Conservation (phyloP, 2,113 vertebrate genomes). For the Semicossyphus pulcher region DNA sequence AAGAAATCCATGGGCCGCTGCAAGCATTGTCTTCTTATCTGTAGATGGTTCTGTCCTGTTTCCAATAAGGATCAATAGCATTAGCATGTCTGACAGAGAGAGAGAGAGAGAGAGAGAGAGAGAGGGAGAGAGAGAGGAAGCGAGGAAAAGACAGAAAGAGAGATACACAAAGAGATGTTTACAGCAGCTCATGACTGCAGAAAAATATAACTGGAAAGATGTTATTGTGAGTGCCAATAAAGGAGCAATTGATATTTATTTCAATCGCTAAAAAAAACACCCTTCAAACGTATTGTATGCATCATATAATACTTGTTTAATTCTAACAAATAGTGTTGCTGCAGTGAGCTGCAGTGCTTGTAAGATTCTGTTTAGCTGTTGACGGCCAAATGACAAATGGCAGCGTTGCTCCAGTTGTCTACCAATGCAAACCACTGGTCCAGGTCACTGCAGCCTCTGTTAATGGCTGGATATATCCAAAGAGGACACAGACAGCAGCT, state of each 20-base stretch:
- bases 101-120: background rate
- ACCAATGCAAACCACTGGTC: too few species aligned
- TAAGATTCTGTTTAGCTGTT: background rate
- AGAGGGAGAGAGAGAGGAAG: background rate
- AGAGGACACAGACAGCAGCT: too few species aligned
- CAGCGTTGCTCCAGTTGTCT: background rate
- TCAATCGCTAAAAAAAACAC: too few species aligned
- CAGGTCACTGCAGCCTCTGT: too few species aligned
- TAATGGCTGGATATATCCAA: too few species aligned
- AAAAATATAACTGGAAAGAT: background rate
- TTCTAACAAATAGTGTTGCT: too few species aligned
- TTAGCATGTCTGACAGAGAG: constrained; percentile 65
- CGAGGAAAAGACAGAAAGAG: background rate
- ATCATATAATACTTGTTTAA: too few species aligned
- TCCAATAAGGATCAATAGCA: constrained; percentile 67
- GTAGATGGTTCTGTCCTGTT: constrained; percentile 58
- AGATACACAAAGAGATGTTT: background rate
- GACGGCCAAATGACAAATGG: background rate
- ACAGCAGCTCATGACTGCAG: background rate
- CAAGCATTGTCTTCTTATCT: constrained; percentile 75
- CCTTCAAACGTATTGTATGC: too few species aligned
- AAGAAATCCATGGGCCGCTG: constrained; percentile 73
- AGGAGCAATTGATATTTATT: too few species aligned
- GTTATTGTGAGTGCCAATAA: too few species aligned
- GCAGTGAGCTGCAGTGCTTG: too few species aligned